Base-by-base conservation (phyloP, 2,113 vertebrate genomes). In the Irena cyanogastra region DNA sequence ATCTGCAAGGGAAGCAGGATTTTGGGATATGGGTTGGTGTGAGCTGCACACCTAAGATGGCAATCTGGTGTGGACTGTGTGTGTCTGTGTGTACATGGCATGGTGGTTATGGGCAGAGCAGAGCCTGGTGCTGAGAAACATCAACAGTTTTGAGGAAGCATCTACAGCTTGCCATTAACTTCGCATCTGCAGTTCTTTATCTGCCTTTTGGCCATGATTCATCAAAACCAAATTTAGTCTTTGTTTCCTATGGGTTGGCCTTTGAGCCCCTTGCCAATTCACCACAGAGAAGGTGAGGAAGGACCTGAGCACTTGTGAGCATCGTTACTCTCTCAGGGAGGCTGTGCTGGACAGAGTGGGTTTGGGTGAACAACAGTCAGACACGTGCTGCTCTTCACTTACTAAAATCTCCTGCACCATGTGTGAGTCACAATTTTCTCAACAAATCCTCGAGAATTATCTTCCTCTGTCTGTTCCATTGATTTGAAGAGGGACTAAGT, bases 1-100 rank as follows among this genome's bases (percentile, higher is more conserved):
- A 97, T 97, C 96, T 95, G 95, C 94, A 93, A 79, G 71, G 13
- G 87, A 75, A 91, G 93, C 95, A 94, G 87, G 78, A 91, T 94
- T 90, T 42, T 16, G 60, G 72, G 66, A 30, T 66, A 78, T 1
- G 9, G 83, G 63, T 47, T 90, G 87, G 84, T 77, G 80, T 83
- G 91, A 90, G 71, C 78, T 74, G 91, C 81, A 45, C 75, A 23
- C 91, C 69, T 80, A 3, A 64, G 81, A 83, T 70, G n/a, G 59
- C 63, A 66, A 1, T 70, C 84, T 72, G 83, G 63, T 78, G n/a
- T 2, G 30, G 61, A 16, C 59, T 53, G 7, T n/a, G 37, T 54
- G 56, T 90, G 85, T 81, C 75, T 68, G 75, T 20, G 37, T 74
- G 83, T 75, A 4, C 44, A 16, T 10, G 59, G 22, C 31, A 24